phyloP scores from a whole-genome alignment of 2,113 vertebrate species.

The Mionectes macconnelli region DNA sequence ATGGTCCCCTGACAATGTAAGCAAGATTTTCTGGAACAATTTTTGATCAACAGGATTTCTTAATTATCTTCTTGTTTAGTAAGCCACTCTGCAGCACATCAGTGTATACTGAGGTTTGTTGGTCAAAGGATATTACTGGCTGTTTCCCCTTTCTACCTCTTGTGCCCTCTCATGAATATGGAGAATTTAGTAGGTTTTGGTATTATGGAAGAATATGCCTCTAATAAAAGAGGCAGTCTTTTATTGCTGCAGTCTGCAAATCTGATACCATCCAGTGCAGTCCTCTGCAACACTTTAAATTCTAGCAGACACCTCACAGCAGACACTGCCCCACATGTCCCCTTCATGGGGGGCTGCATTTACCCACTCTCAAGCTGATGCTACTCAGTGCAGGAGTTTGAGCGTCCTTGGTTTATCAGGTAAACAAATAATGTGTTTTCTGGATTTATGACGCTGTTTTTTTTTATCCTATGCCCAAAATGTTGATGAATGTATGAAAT shows the following conservation, averaged over 20 bases:
- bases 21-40: not conserved
- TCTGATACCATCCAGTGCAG: conserved; percentile 16
- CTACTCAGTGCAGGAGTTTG: not conserved
- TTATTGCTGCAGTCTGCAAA: conserved; percentile 65
- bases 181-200: not conserved
- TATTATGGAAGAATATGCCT: not conserved
- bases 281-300: conserved; percentile 30
- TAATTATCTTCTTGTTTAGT: not conserved
- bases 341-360: not conserved
- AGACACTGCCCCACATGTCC: not conserved
- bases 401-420: not conserved
- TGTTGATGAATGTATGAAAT: not conserved
- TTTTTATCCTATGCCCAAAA: not conserved
- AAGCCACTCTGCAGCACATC: not conserved
- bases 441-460: not conserved
- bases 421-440: not conserved
- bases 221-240: conserved; percentile 40
- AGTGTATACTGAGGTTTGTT: not conserved
- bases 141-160: conserved; percentile 9
- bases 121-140: not conserved
- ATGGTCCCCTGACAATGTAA: not conserved
- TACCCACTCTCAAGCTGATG: not conserved
- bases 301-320: not conserved
- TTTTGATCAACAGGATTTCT: not conserved
- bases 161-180: not conserved